These are phyloP conservation scores for Diarsia rubi DNA, from an alignment of 2,888 invertebrate species.

Conservation along the genomic window DNA sequence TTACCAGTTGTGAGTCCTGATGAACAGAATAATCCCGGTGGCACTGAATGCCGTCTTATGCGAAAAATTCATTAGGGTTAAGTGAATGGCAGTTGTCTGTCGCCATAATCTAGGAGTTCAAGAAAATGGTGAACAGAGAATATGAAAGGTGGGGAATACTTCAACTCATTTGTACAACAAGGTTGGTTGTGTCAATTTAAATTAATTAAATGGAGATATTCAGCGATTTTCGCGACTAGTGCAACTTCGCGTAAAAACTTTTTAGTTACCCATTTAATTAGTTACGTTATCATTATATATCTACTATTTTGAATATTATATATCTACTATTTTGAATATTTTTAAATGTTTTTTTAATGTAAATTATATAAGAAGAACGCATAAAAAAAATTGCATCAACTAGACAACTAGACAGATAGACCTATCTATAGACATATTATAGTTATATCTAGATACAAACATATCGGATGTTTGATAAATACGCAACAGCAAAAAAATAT, in stretches of 20 bases:
- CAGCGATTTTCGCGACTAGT: background rate
- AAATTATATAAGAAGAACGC: too few species aligned
- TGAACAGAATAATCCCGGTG: conserved; percentile 48
- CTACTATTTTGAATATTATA: too few species aligned
- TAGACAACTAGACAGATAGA: too few species aligned
- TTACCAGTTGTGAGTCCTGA: conserved; percentile 34
- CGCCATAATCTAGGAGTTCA: conserved; percentile 15
- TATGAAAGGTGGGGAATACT: background rate
- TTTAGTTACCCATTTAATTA: background rate
- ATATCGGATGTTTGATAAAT: background rate
- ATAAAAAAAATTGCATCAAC: background rate
- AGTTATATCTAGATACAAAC: too few species aligned
- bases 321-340: too few species aligned
- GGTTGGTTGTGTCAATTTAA: background rate
- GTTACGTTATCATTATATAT: too few species aligned
- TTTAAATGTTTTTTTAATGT: too few species aligned
- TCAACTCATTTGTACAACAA: background rate
- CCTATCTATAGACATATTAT: too few species aligned
- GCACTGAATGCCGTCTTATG: conserved; percentile 49
- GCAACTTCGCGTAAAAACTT: background rate
- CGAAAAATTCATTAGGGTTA: conserved; percentile 57
- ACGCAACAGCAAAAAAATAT: too few species aligned
- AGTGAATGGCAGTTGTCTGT: conserved; percentile 36
- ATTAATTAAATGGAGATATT: background rate
- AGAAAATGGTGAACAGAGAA: conserved; percentile 4